phyloP scores from a whole-genome alignment of 1,140 invertebrate species.

The Metaphire vulgaris region DNA sequence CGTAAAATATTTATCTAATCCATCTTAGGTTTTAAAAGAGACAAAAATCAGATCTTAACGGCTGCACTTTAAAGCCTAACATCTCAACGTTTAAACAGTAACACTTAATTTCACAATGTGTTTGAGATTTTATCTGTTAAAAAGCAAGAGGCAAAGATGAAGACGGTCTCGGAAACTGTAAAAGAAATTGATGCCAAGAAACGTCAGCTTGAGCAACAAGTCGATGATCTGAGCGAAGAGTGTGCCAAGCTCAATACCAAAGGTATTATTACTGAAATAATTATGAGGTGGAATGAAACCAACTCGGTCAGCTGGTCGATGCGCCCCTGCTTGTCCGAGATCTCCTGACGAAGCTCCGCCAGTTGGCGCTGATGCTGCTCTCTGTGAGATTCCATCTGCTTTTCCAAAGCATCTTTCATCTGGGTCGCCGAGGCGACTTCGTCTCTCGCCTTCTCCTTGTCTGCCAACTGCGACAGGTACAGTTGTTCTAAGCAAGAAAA shows the following conservation, averaged over 20 bases:
- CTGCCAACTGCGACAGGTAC: slow-evolving; percentile 55
- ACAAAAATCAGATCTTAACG: no score
- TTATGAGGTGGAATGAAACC: slow-evolving; percentile 40
- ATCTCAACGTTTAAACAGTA: no score
- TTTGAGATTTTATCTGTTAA: slow-evolving; percentile 28
- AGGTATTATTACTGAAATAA: no score
- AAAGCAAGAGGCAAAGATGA: slow-evolving; percentile 86
- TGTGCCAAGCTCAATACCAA: slow-evolving; percentile 81
- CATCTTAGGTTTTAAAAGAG: no score
- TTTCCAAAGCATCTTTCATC: slow-evolving; percentile 59
- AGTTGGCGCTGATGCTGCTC: slow-evolving; percentile 89
- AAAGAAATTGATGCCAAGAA: slow-evolving; percentile 90
- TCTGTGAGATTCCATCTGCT: slow-evolving; percentile 87
- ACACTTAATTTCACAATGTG: no score
- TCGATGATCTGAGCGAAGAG: slow-evolving; percentile 80
- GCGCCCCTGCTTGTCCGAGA: slow-evolving; percentile 79
- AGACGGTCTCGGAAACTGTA: slow-evolving; percentile 86
- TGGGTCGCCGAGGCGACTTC: slow-evolving; percentile 33
- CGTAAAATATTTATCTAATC: no score
- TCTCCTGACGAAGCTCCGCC: slow-evolving; percentile 72
- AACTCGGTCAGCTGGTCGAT: slow-evolving; percentile 90
- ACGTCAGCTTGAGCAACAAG: slow-evolving; percentile 81
- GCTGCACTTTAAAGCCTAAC: no score
- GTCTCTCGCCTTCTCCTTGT: slow-evolving; percentile 67
- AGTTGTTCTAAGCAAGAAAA: slow-evolving; percentile 56